These are phyloP conservation scores for Craniophora ligustri DNA, from an alignment of 2,888 invertebrate genomes.

Conservation along the genomic window DNA sequence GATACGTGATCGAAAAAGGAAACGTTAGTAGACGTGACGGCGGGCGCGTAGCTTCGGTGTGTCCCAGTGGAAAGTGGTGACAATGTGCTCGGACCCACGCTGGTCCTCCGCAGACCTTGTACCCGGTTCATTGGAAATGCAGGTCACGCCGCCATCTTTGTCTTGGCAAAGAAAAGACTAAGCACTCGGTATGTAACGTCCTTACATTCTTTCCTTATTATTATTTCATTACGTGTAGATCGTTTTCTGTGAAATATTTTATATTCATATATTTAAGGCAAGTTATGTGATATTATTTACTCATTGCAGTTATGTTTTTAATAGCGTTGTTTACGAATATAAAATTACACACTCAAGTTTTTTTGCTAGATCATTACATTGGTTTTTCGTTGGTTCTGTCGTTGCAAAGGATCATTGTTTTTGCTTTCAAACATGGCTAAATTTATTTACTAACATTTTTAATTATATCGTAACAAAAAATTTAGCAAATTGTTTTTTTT, in stretches of 20 bases:
- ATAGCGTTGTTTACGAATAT: not conserved
- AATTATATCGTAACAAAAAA: too few relatives aligned
- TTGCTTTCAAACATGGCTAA: too few relatives aligned
- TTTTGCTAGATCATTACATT: not conserved
- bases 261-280: constrained; percentile 12
- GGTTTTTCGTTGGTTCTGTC: too few relatives aligned
- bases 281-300: constrained; percentile 2
- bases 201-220: constrained; percentile 3
- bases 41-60: constrained; percentile 16
- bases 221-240: not conserved
- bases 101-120: constrained; percentile 32
- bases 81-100: constrained; percentile 25
- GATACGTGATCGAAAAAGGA: constrained; percentile 46
- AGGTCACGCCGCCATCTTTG: constrained; percentile 27
- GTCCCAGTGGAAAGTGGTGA: constrained; percentile 20
- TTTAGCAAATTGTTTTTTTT: too few relatives aligned
- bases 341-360: not conserved
- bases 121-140: constrained; percentile 36
- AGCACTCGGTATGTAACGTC: constrained; percentile 33
- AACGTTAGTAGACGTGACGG: constrained; percentile 35
- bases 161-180: constrained; percentile 15
- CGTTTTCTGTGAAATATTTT: too few relatives aligned
- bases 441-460: too few relatives aligned
- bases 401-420: too few relatives aligned
- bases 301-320: not conserved